These are phyloP conservation scores for Andrena minutula DNA, from an alignment of 2,888 invertebrate species.

Conservation along the genomic window DNA sequence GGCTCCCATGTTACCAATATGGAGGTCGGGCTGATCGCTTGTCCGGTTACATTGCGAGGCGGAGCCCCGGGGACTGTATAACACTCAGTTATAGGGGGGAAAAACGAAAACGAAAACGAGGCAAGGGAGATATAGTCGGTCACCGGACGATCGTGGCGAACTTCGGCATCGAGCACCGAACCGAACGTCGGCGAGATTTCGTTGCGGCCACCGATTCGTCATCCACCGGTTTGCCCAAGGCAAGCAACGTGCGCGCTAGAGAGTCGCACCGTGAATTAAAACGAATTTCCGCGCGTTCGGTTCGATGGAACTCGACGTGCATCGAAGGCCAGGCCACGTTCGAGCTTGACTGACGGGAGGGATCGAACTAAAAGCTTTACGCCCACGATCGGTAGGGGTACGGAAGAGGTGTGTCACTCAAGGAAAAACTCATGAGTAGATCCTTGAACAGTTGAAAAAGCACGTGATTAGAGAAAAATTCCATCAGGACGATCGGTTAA, in stretches of 20 bases:
- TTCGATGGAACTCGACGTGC: not conserved
- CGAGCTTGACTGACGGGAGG: conserved; percentile 61
- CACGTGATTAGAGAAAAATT: conserved; percentile 75
- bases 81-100: conserved; percentile 86
- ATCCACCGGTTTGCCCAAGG: not conserved
- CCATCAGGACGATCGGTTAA: conserved; percentile 55
- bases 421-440: conserved; percentile 72
- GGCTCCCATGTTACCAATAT: conserved; percentile 97
- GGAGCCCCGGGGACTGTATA: conserved; percentile 97
- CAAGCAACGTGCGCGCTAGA: no score
- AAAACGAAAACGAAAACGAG: conserved; percentile 66
- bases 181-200: conserved; percentile 16
- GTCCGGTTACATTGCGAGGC: conserved; percentile 96
- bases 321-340: conserved; percentile 36
- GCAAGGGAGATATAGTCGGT: conserved; percentile 43
- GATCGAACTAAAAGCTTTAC: conserved; percentile 42
- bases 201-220: not conserved
- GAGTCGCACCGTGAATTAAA: not conserved
- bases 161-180: conserved; percentile 27
- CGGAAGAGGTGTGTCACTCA: conserved; percentile 57
- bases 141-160: conserved; percentile 47
- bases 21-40: conserved; percentile 94
- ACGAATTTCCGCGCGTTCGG: conserved; percentile 26
- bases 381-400: conserved; percentile 55
- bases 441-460: conserved; percentile 81